Evolutionary conservation across 2,797 vertebrate genomes (phyloP).

Genomic region (Borostomias antarcticus): DNA sequence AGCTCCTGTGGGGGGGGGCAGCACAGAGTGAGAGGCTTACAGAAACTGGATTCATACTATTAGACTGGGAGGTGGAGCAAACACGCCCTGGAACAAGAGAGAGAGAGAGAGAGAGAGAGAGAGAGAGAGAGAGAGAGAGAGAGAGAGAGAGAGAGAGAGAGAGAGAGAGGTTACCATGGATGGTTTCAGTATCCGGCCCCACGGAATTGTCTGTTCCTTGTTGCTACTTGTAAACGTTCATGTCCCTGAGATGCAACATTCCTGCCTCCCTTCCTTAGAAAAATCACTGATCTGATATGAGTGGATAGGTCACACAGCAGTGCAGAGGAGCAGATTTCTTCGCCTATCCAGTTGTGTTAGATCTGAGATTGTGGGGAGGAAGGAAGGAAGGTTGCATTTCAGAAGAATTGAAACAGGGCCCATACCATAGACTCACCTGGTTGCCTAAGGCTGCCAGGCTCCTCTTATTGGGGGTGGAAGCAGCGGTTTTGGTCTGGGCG

Average conservation of each 20-base stretch:
- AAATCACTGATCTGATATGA: not conserved
- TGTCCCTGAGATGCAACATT: not conserved
- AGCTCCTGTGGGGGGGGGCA: conserved; percentile 74
- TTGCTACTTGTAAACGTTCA: not conserved
- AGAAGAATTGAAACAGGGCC: no score
- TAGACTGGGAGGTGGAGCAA: conserved; percentile 87
- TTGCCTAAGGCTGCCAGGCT: conserved; percentile 34
- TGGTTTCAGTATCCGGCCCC: not conserved
- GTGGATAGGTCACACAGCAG: no score
- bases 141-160: not conserved
- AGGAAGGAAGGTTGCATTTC: not conserved
- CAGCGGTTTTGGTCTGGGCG: conserved; percentile 31
- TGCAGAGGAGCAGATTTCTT: not conserved
- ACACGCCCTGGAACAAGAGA: conserved; percentile 74
- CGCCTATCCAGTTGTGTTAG: not conserved
- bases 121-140: conserved; percentile 1
- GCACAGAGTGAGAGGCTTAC: conserved; percentile 78
- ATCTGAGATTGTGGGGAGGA: not conserved
- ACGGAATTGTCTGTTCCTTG: not conserved
- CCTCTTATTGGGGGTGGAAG: conserved; percentile 44
- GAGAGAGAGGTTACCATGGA: conserved; percentile 24
- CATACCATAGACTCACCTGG: conserved; percentile 66
- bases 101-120: conserved; percentile 53
- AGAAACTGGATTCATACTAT: conserved; percentile 93
- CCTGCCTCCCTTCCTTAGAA: not conserved